phyloP scores from a whole-genome alignment of 2,888 invertebrate species.

The Tetramorium bicarinatum region DNA sequence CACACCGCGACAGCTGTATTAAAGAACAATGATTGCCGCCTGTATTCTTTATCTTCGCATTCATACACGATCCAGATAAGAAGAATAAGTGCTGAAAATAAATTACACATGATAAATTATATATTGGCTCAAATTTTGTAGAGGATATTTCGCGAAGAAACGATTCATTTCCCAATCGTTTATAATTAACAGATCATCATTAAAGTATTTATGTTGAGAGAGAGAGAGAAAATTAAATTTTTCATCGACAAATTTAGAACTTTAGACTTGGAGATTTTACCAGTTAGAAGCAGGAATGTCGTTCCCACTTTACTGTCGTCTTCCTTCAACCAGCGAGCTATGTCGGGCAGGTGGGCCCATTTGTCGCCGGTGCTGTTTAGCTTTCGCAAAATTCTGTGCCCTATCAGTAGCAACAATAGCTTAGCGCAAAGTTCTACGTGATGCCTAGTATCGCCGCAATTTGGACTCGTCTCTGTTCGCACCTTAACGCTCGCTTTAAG shows the following conservation, averaged over 20 bases:
- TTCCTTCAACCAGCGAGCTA: slow-evolving; percentile 90
- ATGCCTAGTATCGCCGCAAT: slow-evolving; percentile 37
- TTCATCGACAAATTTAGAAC: neutral
- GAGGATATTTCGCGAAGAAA: too few species aligned
- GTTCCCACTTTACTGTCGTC: slow-evolving; percentile 88
- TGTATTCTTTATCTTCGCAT: slow-evolving; percentile 72
- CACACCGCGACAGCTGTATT: slow-evolving; percentile 75
- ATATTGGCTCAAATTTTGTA: neutral
- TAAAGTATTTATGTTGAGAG: neutral
- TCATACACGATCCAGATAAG: slow-evolving; percentile 75
- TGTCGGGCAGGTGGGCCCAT: slow-evolving; percentile 92
- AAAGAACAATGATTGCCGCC: slow-evolving; percentile 69
- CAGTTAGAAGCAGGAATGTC: slow-evolving; percentile 80
- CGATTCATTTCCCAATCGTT: neutral
- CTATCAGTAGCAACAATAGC: slow-evolving; percentile 82
- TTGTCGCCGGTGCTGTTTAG: slow-evolving; percentile 96
- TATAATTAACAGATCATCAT: neutral
- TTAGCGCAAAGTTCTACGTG: slow-evolving; percentile 55
- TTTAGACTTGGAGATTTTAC: slow-evolving; percentile 64
- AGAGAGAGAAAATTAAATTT: neutral
- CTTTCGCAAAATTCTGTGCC: slow-evolving; percentile 89
- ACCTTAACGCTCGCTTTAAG: slow-evolving; percentile 5
- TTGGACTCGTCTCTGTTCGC: slow-evolving; percentile 28
- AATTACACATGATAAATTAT: slow-evolving; percentile 18
- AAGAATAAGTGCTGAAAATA: slow-evolving; percentile 77